Base-by-base conservation (phyloP, 2,113 vertebrate species). In the Meleagris gallopavo region DNA sequence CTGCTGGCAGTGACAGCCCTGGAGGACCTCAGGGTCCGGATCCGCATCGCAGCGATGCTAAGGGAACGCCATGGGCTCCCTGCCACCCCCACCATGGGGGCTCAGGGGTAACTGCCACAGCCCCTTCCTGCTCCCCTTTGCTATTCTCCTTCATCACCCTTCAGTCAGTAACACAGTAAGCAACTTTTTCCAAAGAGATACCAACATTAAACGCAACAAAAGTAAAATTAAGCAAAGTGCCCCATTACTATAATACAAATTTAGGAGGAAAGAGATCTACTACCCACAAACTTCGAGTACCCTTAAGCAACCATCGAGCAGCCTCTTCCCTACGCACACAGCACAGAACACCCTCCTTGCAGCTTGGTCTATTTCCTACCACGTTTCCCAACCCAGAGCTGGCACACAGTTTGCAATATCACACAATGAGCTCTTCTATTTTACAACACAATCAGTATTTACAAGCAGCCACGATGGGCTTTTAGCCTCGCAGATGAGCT, bases 391-490 rank as follows among this genome's bases (percentile, higher is more conserved):
- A 43, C 32, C 50, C 87, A 24, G 77, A 20, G 88, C 90, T 89
- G 91, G 89, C 96, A 83, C 90, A 36, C 41, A 84, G 50, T 55
- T 91, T 19, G 52, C 27, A 54, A 29, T 54, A 54, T 29, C 52
- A 70, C 3, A 36, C 52, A 43, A 24, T 61, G 9, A 87, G 84
- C 82, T 94, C 93, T 91, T 91, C 87, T 91, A 86, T 43, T 88
- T 83, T 74, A 94, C 93, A 89, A 92, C 74, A 95, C 75, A 55
- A 88, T 3, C 15, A 82, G 83, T 90, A 95, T 95, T 93, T 94
- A 93, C 93, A 95, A 95, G 93, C 93, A 77, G 84, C 91, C 84
- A 50, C n/a, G 90, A 46, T 55, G 13, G 15, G 61, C 61, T 82
- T 34, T 67, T 41, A 46, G 13, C 65, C 70, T 5, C 46, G 66